Conservation (phyloP, 1,140 invertebrate genomes). For the Drosophila tristis region DNA sequence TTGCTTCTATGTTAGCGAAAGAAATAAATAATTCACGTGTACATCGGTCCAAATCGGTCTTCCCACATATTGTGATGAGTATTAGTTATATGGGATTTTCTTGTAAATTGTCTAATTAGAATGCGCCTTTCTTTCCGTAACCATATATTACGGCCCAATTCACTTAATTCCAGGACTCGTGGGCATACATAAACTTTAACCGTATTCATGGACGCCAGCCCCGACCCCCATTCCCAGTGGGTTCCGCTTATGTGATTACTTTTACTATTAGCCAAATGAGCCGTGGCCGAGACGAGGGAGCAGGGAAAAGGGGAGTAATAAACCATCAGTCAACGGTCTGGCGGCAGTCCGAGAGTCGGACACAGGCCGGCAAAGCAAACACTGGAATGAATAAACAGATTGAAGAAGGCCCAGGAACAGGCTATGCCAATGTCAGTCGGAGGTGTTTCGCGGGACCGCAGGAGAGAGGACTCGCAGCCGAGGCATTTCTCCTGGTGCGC, state of each 20-base stretch:
- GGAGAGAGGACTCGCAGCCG: constrained; percentile 3
- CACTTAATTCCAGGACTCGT: constrained; percentile 22
- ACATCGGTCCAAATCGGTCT: too few species aligned
- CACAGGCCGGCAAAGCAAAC: constrained; percentile 11
- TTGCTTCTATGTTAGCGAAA: too few species aligned
- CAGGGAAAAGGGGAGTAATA: constrained; percentile 56
- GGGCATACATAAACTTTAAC: too few species aligned
- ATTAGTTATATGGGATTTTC: too few species aligned
- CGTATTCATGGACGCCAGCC: constrained; percentile 2
- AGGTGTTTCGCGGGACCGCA: constrained; percentile 29
- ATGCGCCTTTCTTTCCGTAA: background rate
- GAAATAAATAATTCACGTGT: too few species aligned
- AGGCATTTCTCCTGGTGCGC: constrained; percentile 27
- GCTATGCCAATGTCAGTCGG: constrained; percentile 3
- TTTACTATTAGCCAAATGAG: constrained; percentile 55
- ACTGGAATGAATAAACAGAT: constrained; percentile 61
- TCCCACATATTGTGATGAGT: too few species aligned
- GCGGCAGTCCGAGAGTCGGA: too few species aligned
- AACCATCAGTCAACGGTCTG: constrained; percentile 65
- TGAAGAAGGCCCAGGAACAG: constrained; percentile 15
- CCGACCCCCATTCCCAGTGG: background rate
- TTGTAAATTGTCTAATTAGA: background rate
- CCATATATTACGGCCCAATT: constrained; percentile 19
- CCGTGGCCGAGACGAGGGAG: constrained; percentile 21
- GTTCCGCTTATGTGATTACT: constrained; percentile 53